Evolutionary conservation across 2,797 vertebrate species (phyloP), one percentile per base, ranked within the genome.

Genomic region (Fringilla coelebs): DNA sequence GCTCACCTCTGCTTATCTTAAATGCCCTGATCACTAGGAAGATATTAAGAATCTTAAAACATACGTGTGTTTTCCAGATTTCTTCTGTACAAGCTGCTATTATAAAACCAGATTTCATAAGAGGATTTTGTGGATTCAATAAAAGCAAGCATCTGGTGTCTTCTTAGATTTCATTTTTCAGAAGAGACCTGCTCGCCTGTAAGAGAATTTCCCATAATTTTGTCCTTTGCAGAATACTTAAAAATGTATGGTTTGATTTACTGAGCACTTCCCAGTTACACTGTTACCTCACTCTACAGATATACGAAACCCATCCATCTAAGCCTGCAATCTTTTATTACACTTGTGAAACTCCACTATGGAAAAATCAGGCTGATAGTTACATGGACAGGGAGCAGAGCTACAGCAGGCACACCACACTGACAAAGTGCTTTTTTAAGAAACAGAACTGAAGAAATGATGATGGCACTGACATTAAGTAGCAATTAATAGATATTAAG

Each of bases 111-210:
- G 75, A 45, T 88, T 72, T 81, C 38, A 26, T 63, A 65, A 24
- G 24, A 80, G 20, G 77, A 68, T 83, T 94, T 88, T 75, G 89
- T 68, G n/a, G 46, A 84, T 62, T 45, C 11, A 88, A 29, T 85
- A 88, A 95, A 86, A 81, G 36, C 43, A 76, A 92, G 49, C 43
- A 85, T 63, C 65, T 90, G 90, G n/a, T 79, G 55, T 89, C 72
- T 46, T 92, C 76, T 90, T 79, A 62, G 31, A 67, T 79, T 87
- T 94, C 57, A 74, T 87, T 89, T 92, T 95, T 92, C 84, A 87
- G 92, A 89, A 45, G 63, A 71, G 17, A 79, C 7, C 34, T 80
- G 84, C 52, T 85, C 5, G 14, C 45, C 74, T 68, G 13, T 41
- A 55, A 46, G 67, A 54, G 5, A 43, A 87, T 25, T 90, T 79